Evolutionary conservation across 2,888 invertebrate species (phyloP).

Genomic region (Drosophila subquinaria): DNA sequence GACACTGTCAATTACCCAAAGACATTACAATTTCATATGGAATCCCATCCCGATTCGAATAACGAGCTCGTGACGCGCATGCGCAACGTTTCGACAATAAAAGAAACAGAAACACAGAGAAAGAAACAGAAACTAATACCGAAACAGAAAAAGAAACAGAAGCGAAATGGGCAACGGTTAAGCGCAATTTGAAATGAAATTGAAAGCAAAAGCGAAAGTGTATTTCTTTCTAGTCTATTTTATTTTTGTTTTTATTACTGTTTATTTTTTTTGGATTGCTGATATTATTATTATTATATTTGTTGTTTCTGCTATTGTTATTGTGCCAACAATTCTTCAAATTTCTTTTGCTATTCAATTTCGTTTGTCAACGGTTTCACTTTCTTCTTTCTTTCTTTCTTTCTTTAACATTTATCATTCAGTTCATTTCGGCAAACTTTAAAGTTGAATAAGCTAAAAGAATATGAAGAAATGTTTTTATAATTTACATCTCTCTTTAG

Average conservation of each 20-base stretch:
- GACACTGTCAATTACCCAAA: slow-evolving; percentile 34
- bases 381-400: slow-evolving; percentile 37
- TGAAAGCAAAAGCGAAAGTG: slow-evolving; percentile 81
- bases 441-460: slow-evolving; percentile 23
- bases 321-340: slow-evolving; percentile 72
- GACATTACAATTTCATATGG: slow-evolving; percentile 21
- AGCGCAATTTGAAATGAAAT: slow-evolving; percentile 74
- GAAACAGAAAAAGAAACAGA: slow-evolving; percentile 19
- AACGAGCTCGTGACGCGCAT: slow-evolving; percentile 62
- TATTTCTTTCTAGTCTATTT: slow-evolving; percentile 66
- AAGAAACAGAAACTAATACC: slow-evolving; percentile 11
- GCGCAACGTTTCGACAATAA: slow-evolving; percentile 35
- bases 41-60: slow-evolving; percentile 13
- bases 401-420: slow-evolving; percentile 14
- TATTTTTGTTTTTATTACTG: slow-evolving; percentile 20
- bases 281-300: slow-evolving; percentile 15
- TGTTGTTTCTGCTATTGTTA: slow-evolving; percentile 25
- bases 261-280: slow-evolving; percentile 3
- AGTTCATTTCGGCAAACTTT: background rate
- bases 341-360: slow-evolving; percentile 67
- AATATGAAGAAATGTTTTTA: slow-evolving; percentile 11
- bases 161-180: slow-evolving; percentile 34
- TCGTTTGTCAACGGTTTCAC: slow-evolving; percentile 76
- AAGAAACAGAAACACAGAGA: slow-evolving; percentile 1
- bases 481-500: slow-evolving; percentile 37